A percentile compares a stretch with the other conserved stretches of the same genome.
Conservation (phyloP, 1,140 invertebrate species). For the Micrasema longulum region DNA sequence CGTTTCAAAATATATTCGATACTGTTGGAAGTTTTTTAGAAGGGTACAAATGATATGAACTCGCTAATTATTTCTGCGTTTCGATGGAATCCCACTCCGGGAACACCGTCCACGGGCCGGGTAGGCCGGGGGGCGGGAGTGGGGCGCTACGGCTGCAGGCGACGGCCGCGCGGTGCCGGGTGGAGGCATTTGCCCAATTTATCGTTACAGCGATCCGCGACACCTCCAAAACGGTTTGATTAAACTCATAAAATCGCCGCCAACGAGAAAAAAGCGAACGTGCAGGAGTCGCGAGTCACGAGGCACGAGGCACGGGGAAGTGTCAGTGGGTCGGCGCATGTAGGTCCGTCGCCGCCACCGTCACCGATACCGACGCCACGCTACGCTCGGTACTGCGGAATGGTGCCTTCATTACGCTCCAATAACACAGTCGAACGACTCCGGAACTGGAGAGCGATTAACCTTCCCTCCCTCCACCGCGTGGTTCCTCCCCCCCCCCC, state of each 20-base stretch:
- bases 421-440: constrained; percentile 67
- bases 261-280: constrained; percentile 17
- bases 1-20: too few relatives aligned
- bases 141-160: background rate
- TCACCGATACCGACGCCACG: too few relatives aligned
- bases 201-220: constrained; percentile 44
- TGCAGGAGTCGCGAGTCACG: too few relatives aligned
- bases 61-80: too few relatives aligned
- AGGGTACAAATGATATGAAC: too few relatives aligned
- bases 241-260: constrained; percentile 49
- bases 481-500: background rate
- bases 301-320: too few relatives aligned
- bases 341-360: background rate
- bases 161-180: constrained; percentile 1
- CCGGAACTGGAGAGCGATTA: constrained; percentile 59
- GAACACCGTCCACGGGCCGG: too few relatives aligned
- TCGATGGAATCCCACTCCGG: too few relatives aligned
- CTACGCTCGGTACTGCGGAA: background rate
- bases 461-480: constrained; percentile 34
- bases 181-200: constrained; percentile 28
- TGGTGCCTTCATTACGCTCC: constrained; percentile 59
- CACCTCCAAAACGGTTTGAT: constrained; percentile 47
- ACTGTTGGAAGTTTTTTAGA: too few relatives aligned
- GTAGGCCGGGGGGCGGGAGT: background rate
- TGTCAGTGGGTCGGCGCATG: background rate